Evolutionary conservation across 1,140 invertebrate species (phyloP).

Genomic region (Bombus ignitus): DNA sequence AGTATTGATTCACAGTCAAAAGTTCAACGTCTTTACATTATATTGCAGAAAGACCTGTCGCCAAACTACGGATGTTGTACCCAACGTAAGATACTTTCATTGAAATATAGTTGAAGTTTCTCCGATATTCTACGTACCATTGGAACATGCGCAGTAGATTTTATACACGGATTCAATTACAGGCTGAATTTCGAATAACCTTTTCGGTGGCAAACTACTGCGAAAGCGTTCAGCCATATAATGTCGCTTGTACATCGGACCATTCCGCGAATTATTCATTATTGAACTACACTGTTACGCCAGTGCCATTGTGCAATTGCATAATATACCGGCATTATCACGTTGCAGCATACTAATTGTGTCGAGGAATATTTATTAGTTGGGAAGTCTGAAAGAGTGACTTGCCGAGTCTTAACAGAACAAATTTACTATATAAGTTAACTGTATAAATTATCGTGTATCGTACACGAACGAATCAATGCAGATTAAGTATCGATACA

Average conservation of each 20-base stretch:
- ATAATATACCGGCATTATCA: conserved; percentile 4
- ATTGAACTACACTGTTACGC: conserved; percentile 32
- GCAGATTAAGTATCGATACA: no score
- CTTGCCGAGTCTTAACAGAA: background rate
- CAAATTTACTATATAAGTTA: background rate
- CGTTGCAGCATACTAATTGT: conserved; percentile 12
- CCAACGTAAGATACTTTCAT: no score
- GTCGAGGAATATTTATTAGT: conserved; percentile 27
- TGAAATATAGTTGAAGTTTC: no score
- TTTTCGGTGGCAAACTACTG: background rate
- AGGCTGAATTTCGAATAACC: conserved; percentile 13
- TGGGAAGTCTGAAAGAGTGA: background rate
- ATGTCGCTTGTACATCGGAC: background rate
- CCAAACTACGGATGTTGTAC: no score
- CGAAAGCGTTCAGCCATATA: conserved; percentile 13
- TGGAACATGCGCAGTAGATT: background rate
- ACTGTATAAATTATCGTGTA: no score
- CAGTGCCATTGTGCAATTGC: conserved; percentile 20
- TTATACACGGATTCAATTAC: conserved; percentile 9
- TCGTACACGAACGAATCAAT: no score
- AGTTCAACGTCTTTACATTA: conserved; percentile 29
- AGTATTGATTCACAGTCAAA: conserved; percentile 53
- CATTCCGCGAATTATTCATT: conserved; percentile 41
- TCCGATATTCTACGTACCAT: background rate
- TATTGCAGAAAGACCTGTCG: no score